Conservation (phyloP, 2,797 vertebrate genomes). For the Botia kubotai region DNA sequence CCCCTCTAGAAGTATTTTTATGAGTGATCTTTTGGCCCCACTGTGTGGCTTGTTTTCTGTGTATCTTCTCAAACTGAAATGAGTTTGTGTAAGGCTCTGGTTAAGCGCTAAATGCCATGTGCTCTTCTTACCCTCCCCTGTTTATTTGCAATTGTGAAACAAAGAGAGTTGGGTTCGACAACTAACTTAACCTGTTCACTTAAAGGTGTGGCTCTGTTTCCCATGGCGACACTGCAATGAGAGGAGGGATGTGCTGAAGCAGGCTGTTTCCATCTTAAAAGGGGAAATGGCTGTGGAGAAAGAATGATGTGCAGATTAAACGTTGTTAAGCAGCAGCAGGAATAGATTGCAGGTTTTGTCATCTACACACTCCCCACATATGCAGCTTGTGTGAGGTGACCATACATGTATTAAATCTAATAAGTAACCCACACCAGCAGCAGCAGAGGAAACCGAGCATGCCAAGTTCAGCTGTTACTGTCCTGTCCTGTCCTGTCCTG, state of each 20-base stretch:
- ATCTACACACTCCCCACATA: not conserved
- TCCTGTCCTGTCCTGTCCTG: no score
- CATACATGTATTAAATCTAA: constrained; percentile 4
- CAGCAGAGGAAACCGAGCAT: not conserved
- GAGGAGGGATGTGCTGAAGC: constrained; percentile 19
- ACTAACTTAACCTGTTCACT: constrained; percentile 47
- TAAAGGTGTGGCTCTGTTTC: constrained; percentile 52
- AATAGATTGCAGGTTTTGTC: not conserved
- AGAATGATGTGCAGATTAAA: not conserved
- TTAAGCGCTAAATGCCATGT: not conserved
- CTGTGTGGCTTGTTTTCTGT: not conserved
- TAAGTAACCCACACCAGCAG: not conserved
- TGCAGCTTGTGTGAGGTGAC: constrained; percentile 14
- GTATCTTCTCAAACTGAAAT: not conserved
- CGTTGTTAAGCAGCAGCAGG: not conserved
- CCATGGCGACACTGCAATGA: constrained; percentile 47
- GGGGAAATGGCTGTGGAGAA: constrained; percentile 12
- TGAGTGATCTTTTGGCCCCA: not conserved
- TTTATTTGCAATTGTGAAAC: constrained; percentile 28
- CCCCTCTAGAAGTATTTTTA: not conserved
- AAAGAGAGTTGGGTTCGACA: constrained; percentile 32
- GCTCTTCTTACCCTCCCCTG: not conserved
- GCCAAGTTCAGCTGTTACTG: constrained; percentile 1
- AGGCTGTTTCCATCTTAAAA: not conserved
- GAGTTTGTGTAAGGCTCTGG: constrained; percentile 16